A percentile compares a stretch with the other conserved stretches of the same genome.
Evolutionary conservation across 2,888 invertebrate genomes (phyloP).

Genomic region (Chrysina gloriosa): DNA sequence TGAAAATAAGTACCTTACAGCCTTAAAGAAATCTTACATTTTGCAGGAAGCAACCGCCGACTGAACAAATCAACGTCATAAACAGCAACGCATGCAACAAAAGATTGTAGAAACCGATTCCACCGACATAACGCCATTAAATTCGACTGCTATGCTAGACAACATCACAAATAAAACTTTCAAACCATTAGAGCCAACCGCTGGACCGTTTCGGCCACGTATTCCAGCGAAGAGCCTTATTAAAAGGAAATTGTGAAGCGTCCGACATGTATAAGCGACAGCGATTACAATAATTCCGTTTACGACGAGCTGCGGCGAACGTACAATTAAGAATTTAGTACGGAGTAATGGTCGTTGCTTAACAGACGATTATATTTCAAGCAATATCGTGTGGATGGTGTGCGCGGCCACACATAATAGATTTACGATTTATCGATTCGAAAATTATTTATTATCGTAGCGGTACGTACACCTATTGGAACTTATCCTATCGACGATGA

Average conservation of each 20-base stretch:
- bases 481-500: slow-evolving; percentile 6
- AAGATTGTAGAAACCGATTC: too few relatives aligned
- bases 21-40: too few relatives aligned
- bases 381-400: background rate
- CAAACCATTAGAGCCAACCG: too few relatives aligned
- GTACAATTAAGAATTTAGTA: slow-evolving; percentile 28
- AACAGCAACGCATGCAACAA: too few relatives aligned
- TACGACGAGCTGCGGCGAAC: slow-evolving; percentile 18
- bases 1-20: too few relatives aligned
- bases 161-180: too few relatives aligned
- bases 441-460: slow-evolving; percentile 24
- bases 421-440: slow-evolving; percentile 28
- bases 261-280: background rate
- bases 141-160: too few relatives aligned
- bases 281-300: slow-evolving; percentile 20
- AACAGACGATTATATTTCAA: slow-evolving; percentile 24
- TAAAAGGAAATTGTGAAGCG: background rate
- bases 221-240: background rate
- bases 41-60: too few relatives aligned
- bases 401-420: slow-evolving; percentile 22
- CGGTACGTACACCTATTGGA: slow-evolving; percentile 9
- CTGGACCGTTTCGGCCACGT: too few relatives aligned
- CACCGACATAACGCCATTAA: too few relatives aligned
- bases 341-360: slow-evolving; percentile 20
- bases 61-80: too few relatives aligned